Evolutionary conservation across 2,113 vertebrate species (phyloP), one percentile per base, ranked within the genome.

Genomic region (Daphoenositta chrysoptera): DNA sequence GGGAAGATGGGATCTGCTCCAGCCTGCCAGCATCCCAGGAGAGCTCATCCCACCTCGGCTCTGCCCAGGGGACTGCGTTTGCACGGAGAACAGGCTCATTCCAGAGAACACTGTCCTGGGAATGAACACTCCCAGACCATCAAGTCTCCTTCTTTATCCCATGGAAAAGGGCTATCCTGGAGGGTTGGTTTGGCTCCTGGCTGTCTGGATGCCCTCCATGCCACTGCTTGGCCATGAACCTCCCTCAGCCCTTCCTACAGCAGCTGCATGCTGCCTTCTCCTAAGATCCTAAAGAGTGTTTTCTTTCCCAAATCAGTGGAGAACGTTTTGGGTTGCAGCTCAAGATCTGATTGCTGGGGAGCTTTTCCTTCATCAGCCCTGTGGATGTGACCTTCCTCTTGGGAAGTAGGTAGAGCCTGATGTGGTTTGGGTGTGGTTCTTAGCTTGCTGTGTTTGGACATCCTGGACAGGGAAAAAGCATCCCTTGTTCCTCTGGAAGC

Each of bases 401-500:
- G 57, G 48, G 85, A 39, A 45, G 81, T 60, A 47, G 33, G 54
- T 39, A 70, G 20, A 94, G 60, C 45, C 31, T 24, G 21, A 3
- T 1, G 1, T 24, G 47, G 1, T 63, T 71, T 40, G 63, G 53
- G 40, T 48, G 31, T 94, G 26, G 6, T 9, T 86, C 90, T 71
- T 33, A 30, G 7, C 58, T 75, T 0, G 0, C 50, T 81, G 37
- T 2, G 5, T 37, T 58, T 48, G 30, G 12, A 8, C 18, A 48
- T 15, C n/a, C 12, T n/a, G 20, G 24, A 31, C 31, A 39, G 31
- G 33, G 22, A 7, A 10, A 50, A 84, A 26, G 1, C 39, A 64
- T 7, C 39, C 53, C 11, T 66, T 20, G 7, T 54, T 92, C 56
- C 72, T 78, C 47, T 68, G 76, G 54, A 42, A 87, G 60, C 45